Evolutionary conservation across 2,113 vertebrate genomes (phyloP).

Genomic region (Stercorarius parasiticus): DNA sequence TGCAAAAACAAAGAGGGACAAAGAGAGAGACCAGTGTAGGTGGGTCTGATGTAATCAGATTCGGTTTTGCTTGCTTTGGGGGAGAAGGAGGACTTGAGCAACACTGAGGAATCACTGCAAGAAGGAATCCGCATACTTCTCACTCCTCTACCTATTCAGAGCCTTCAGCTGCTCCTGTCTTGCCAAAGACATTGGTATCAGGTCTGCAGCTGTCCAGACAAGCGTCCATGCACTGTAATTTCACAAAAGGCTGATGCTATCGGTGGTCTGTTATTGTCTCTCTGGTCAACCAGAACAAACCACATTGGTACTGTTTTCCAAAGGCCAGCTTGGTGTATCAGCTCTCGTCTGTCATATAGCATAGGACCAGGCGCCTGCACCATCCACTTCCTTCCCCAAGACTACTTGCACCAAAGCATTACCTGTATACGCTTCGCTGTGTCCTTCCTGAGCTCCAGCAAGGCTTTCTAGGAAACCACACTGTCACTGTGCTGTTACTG

Average conservation of each 20-base stretch:
- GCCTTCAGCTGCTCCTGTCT: background rate
- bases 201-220: background rate
- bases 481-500: background rate
- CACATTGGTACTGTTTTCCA: background rate
- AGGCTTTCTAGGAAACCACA: background rate
- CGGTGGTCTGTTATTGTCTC: background rate
- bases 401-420: background rate
- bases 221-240: background rate
- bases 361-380: background rate
- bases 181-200: background rate
- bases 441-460: background rate
- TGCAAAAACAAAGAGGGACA: background rate
- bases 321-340: background rate
- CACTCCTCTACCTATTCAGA: background rate
- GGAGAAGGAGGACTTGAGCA: background rate
- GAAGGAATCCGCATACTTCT: background rate
- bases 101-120: background rate
- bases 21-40: background rate
- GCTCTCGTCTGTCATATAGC: background rate
- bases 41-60: background rate
- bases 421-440: fast-evolving
- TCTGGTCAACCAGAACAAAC: background rate
- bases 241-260: background rate
- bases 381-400: background rate
- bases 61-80: background rate